phyloP scores from a whole-genome alignment of 2,888 invertebrate species.

The Drosophila antonietae region DNA sequence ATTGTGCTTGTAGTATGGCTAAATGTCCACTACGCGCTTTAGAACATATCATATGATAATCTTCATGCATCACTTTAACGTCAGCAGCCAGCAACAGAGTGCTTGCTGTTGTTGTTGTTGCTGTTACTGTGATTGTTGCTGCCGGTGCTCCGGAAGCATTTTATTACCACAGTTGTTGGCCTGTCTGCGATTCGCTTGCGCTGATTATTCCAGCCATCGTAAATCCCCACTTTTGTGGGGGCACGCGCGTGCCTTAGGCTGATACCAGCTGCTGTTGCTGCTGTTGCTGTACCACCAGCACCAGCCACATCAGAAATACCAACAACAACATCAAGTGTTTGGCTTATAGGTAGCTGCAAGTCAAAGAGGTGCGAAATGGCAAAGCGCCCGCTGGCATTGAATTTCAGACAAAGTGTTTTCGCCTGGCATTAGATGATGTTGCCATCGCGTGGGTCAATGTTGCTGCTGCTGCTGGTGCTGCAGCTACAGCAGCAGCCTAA shows the following conservation, averaged over 20 bases:
- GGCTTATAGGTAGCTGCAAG: constrained; percentile 66
- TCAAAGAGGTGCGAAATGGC: constrained; percentile 78
- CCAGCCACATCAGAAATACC: constrained; percentile 18
- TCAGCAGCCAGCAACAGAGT: constrained; percentile 54
- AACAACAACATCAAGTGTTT: constrained; percentile 44
- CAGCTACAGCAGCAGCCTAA: constrained; percentile 52
- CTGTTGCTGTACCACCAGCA: constrained; percentile 28
- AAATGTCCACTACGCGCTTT: constrained; percentile 61
- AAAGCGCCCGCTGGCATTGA: constrained; percentile 77
- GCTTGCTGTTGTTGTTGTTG: constrained; percentile 44
- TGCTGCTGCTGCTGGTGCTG: constrained; percentile 50
- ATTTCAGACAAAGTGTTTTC: constrained; percentile 79
- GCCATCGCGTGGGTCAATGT: constrained; percentile 70
- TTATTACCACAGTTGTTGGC: constrained; percentile 70
- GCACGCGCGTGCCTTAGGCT: constrained; percentile 68
- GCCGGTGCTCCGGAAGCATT: constrained; percentile 77
- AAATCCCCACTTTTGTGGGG: constrained; percentile 75
- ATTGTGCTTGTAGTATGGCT: constrained; percentile 45
- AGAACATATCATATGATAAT: constrained; percentile 80
- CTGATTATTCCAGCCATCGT: constrained; percentile 76
- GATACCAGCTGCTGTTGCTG: constrained; percentile 52
- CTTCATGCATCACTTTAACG: constrained; percentile 80
- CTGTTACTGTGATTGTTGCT: constrained; percentile 42
- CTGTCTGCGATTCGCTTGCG: constrained; percentile 73
- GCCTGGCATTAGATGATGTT: constrained; percentile 74